Percentiles rank a stretch among this genome's conserved stretches.
These are phyloP conservation scores for Falco naumanni DNA, from an alignment of 2,797 vertebrate species.

Conservation along the genomic window DNA sequence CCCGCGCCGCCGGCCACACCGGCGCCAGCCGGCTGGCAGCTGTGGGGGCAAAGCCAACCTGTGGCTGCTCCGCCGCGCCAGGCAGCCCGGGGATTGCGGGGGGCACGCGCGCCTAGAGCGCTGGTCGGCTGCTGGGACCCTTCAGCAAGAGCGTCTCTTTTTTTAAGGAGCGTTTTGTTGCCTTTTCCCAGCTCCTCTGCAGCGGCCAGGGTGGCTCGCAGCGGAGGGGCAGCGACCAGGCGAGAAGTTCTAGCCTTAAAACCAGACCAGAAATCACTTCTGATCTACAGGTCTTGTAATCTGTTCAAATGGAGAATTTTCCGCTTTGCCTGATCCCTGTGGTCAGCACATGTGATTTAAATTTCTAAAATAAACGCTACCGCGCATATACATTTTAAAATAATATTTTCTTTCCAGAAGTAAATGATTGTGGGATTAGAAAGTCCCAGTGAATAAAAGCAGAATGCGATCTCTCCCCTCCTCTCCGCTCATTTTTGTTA, in stretches of 20 bases:
- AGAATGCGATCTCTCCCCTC: background rate
- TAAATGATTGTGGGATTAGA: conserved; percentile 53
- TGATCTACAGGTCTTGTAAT: background rate
- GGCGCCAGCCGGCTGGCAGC: background rate
- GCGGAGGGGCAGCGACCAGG: background rate
- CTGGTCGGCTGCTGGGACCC: background rate
- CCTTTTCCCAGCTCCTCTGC: background rate
- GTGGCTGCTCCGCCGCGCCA: background rate
- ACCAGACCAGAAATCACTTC: background rate
- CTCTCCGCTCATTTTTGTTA: background rate
- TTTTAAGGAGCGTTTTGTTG: background rate
- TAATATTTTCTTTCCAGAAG: conserved; percentile 52
- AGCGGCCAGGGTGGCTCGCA: background rate
- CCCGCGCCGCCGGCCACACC: no score
- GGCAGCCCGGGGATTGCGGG: background rate
- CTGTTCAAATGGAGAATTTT: background rate
- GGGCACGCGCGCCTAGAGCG: background rate
- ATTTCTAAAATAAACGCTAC: conserved; percentile 58
- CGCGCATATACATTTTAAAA: conserved; percentile 15
- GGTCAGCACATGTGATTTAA: conserved; percentile 42
- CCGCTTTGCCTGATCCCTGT: background rate
- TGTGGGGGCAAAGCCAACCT: background rate
- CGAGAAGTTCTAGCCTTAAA: background rate
- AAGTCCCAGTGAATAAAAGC: conserved; percentile 47
- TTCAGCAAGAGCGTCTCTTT: background rate